Evolutionary conservation across 1,140 invertebrate species (phyloP).

Genomic region (Trachymyrmex septentrionalis): DNA sequence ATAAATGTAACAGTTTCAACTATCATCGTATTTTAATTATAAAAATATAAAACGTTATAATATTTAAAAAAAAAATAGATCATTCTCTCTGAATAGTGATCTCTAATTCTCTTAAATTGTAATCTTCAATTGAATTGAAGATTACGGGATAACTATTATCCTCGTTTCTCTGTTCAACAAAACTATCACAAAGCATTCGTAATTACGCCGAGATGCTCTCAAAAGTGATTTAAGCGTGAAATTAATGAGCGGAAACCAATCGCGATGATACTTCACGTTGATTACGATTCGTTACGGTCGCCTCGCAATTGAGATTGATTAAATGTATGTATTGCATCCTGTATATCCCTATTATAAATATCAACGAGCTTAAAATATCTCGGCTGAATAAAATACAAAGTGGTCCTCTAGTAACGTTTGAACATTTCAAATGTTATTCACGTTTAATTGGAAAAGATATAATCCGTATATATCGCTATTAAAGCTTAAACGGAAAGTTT

Average conservation of each 20-base stretch:
- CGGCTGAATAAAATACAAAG: conserved; percentile 28
- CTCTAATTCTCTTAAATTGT: not conserved
- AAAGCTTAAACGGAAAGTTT: not conserved
- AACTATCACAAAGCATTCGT: conserved; percentile 45
- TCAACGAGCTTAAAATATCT: conserved; percentile 27
- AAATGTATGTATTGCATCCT: conserved; percentile 36
- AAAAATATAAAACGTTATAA: not conserved
- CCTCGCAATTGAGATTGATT: conserved; percentile 43
- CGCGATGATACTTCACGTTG: conserved; percentile 71
- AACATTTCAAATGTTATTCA: not conserved
- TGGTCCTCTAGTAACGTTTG: not conserved
- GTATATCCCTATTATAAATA: conserved; percentile 26
- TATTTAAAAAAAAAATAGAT: not conserved
- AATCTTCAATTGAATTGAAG: conserved; percentile 9
- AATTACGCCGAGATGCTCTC: conserved; percentile 56
- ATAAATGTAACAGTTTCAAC: not conserved
- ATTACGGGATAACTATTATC: no score
- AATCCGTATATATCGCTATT: not conserved
- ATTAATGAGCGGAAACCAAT: conserved; percentile 69
- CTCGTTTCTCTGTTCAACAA: conserved; percentile 49
- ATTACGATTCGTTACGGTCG: conserved; percentile 69
- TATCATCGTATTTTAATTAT: not conserved
- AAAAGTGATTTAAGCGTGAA: conserved; percentile 59
- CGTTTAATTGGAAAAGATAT: not conserved
- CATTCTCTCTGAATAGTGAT: not conserved